Conservation (phyloP, 2,797 vertebrate species). For the Ibycter americanus region DNA sequence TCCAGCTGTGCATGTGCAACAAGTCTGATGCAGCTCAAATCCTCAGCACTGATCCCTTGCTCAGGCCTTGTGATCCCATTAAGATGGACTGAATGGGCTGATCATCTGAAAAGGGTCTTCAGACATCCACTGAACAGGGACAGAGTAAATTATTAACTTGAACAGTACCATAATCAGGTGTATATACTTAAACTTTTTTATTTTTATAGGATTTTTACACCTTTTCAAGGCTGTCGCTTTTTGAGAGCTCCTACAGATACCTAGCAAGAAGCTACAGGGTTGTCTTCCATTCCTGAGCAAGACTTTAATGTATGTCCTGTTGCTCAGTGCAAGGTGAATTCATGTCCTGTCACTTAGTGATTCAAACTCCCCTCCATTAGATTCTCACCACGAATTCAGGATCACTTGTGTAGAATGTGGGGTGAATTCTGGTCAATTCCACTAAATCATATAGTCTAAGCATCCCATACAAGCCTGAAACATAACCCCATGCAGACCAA, state of each 20-base stretch:
- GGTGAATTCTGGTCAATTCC: not conserved
- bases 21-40: not conserved
- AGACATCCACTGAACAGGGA: not conserved
- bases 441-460: not conserved
- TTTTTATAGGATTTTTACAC: not conserved
- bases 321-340: not conserved
- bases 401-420: not conserved
- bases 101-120: not conserved
- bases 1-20: not conserved
- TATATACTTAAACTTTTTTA: not conserved
- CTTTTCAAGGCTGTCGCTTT: not conserved
- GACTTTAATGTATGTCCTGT: not conserved
- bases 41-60: not conserved
- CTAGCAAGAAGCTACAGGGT: not conserved
- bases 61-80: not conserved
- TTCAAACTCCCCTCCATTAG: not conserved
- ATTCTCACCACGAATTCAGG: not conserved
- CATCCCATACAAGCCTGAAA: not conserved
- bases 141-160: not conserved
- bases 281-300: not conserved
- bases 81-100: not conserved
- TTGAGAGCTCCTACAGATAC: not conserved
- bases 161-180: not conserved
- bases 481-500: not conserved
- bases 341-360: not conserved